Base-by-base conservation (phyloP, 1,140 invertebrate genomes). In the Magallana gigas region DNA sequence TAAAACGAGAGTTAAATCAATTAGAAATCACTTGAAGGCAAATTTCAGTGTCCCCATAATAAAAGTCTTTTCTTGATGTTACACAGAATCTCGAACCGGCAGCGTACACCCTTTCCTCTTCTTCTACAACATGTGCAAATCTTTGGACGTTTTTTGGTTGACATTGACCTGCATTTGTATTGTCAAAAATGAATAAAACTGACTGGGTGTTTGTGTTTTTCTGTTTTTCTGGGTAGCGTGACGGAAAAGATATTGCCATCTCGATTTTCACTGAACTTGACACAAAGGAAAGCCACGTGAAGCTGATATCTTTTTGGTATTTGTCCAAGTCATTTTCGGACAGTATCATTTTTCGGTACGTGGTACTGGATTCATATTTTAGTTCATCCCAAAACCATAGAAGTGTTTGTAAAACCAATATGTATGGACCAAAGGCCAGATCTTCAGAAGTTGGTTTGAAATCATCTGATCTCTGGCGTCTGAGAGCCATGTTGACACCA, bases 21-120 rank as follows among this genome's bases (percentile, higher is more conserved):
- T n/a, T n/a, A n/a, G 64, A 4, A 18, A 81, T 23, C 56, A 81
- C 29, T 81, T 56, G 4, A 11, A 81, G 80, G 12, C 56, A 57
- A 56, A 81, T 18, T n/a, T 36, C 14, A 16, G 80, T 81, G 16
- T 48, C 56, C 2, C 80, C 48, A n/a, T 81, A 12, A 1, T n/a
- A n/a, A n/a, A n/a, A 7, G 36, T 8, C 48, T 14, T 9, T 84
- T 18, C 83, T 18, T 0, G 8, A 59, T 14, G 56, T 84, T n/a
- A 87, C 11, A 0, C 23, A 6, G 48, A 84, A 87, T 29, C n/a
- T 7, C 84, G 90, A 88, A 1, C 90, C 86, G 58, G 80, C 86
- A 76, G 89, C 88, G 58, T 91, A 89, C 23, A 87, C 84, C 29
- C 87, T 85, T 59, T 88, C 87, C 18, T 87, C 64, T 18, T 90